A percentile compares a stretch with the other conserved stretches of the same genome.
Conservation (phyloP, 2,113 vertebrate genomes). For the Copsychus sechellarum region DNA sequence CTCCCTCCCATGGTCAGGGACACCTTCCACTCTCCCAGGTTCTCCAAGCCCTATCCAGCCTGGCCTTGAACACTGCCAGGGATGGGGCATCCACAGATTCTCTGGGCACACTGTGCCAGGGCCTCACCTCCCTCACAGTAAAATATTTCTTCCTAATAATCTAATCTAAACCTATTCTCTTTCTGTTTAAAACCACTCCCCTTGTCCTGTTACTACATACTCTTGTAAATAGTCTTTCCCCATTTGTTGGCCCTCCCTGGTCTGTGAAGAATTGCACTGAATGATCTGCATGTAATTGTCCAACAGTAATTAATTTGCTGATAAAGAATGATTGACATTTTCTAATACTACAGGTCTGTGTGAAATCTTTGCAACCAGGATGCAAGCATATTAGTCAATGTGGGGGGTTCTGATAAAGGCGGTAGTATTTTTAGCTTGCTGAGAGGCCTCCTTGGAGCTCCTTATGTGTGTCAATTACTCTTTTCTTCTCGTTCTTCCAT, state of each 20-base stretch:
- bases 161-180: background rate
- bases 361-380: background rate
- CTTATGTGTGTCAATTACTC: background rate
- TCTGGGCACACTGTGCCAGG: background rate
- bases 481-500: background rate
- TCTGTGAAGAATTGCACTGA: background rate
- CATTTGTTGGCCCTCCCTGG: background rate
- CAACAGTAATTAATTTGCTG: background rate
- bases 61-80: background rate
- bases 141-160: background rate
- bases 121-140: background rate
- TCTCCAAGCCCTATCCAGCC: background rate
- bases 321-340: background rate
- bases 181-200: background rate
- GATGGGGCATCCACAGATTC: background rate
- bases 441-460: background rate
- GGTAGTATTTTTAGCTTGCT: background rate
- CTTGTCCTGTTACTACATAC: background rate
- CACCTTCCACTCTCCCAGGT: background rate
- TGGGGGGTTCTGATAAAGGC: background rate
- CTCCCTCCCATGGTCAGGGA: background rate
- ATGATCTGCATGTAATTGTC: background rate
- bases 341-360: background rate
- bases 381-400: background rate
- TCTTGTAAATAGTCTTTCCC: background rate